Base-by-base conservation (phyloP, 1,140 invertebrate genomes). In the Pseudomyrmex sp. region DNA sequence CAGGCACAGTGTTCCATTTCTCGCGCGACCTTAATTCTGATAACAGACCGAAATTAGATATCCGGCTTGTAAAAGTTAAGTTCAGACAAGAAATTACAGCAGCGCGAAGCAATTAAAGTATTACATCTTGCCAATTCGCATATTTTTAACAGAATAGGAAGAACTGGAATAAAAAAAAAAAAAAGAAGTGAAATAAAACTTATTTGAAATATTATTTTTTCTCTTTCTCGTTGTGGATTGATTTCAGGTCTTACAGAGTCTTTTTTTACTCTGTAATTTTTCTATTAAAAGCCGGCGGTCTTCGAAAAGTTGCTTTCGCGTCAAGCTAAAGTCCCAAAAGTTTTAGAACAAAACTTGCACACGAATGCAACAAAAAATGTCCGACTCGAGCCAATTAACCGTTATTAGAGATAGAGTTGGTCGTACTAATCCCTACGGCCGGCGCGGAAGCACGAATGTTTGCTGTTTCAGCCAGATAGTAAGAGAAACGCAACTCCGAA, bases 401-500 rank as follows among this genome's bases (percentile, higher is more conserved):
- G 26, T 80, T 80, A 80, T 80, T 80, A 80, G 10, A 80, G 66
- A 48, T 50, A 70, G 54, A 59, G 66, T 72, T 72, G 69, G 20
- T 54, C 72, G 44, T 70, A 80, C 66, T 80, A 72, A 80, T 80
- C 76, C 46, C 54, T 48, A 61, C 70, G 52, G 52, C 7, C 18
- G 35, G 15, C 72, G 69, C 50, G 62, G 50, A 77, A 87, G 62
- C 85, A 73, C 66, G 44, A 52, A 54, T 61, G 85, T 68, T 68
- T 69, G 50, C 63, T 83, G 61, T 69, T 83, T 58, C 20, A 66
- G 63, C 70, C 54, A 74, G 82, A 69, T 48, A 61, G 46, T 50
- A 54, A 46, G 75, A 54, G 69, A 70, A 65, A 66, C 65, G 82
- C 70, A 84, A 84, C 66, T 73, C 68, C 59, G 56, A 83, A 83